Evolutionary conservation across 1,140 invertebrate species (phyloP), one percentile per base, ranked within the genome.

Genomic region (Carposina sasakii): DNA sequence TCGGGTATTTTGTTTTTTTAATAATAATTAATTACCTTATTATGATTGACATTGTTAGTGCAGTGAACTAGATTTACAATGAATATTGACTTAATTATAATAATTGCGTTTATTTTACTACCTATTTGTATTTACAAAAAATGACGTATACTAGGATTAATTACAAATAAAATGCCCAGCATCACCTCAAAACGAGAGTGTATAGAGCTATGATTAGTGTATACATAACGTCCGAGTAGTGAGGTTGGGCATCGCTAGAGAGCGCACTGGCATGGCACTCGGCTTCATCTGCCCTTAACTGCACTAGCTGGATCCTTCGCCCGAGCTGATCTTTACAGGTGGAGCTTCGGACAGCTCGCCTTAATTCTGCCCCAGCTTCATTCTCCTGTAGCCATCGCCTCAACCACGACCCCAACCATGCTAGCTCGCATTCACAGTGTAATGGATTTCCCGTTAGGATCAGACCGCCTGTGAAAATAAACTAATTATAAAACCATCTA

Each of bases 321-420:
- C 89, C 89, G 1, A 86, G 86, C 33, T 63, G 63, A 68, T 93
- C 90, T 17, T 87, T 87, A 71, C 92, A 94, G 12, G 88, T 89
- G 31, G 91, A 90, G 31, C 81, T 70, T 46, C 86, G 77, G 2
- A 87, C 87, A 6, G 73, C 76, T 4, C 71, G 60, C 20, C 69
- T 57, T 16, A 84, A 56, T 46, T 74, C 75, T 1, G 59, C 75
- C 17, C 85, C 86, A 12, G 86, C 85, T 31, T 87, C 86, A 21
- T 87, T 93, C 49, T 83, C 79, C 46, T 83, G 79, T 43, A 83
- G 57, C 94, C 94, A 96, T 22, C 94, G 87, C 13, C 94, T 86
- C 37, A 96, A 83, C 95, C 95, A 97, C 36, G 93, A 88, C 1
- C 94, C 94, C 20, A 96, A 87, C 94, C 95, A 96, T 3, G 95